Evolutionary conservation across 2,888 invertebrate species (phyloP), one percentile per base, ranked within the genome.

Genomic region (Theretra japonica): DNA sequence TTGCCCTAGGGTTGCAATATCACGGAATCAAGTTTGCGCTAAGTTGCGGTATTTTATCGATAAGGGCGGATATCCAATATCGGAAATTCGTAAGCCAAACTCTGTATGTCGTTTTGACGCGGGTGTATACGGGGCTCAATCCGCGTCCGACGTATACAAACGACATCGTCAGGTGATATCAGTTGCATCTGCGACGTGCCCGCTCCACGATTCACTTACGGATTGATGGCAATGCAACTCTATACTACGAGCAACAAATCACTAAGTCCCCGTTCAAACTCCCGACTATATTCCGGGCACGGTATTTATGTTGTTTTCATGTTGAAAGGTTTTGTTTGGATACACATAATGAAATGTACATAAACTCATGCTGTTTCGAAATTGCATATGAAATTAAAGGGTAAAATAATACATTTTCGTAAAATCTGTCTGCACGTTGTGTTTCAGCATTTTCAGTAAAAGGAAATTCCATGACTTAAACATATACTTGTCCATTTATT

Each of bases 111-210:
- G 84, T 86, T 87, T 84, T 82, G 79, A 57, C 79, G 82, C 81
- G 79, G 81, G 77, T 82, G 78, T 80, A 84, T 80, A 80, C 82
- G 74, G 80, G 77, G 79, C 82, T 81, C 88, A 90, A 90, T 88
- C 89, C 86, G 75, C 72, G 78, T 77, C 74, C 82, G 90, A 90
- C 88, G 88, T 82, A 81, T 86, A 91, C 89, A 90, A 92, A 91
- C 87, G 90, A 89, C 88, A 84, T 86, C 87, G 88, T 86, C 90
- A 90, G 91, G 88, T 90, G 88, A 88, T 88, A 89, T 90, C 89
- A 86, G 87, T 85, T 88, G 87, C 90, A 88, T 86, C 86, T 88
- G 89, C 86, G 84, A 83, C 86, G 86, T 84, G 84, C 85, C 80
- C 76, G 78, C 79, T 80, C 76, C 83, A 84, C 84, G 88, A 90